Base-by-base conservation (phyloP, 2,888 invertebrate species). In the Labia minor region DNA sequence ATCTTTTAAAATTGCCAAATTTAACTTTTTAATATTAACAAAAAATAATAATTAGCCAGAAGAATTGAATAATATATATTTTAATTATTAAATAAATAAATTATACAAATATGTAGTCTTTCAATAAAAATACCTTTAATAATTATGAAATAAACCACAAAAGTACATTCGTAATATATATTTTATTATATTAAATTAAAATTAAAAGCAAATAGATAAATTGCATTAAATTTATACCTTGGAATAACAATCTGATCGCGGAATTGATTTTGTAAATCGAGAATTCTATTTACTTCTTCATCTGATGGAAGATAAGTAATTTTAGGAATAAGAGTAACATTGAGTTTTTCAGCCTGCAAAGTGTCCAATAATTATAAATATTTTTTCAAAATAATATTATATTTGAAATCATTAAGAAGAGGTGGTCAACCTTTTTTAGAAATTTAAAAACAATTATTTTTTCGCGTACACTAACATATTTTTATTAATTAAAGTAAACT, bases 331-430 rank as follows among this genome's bases (percentile, higher is more conserved):
- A 90, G 87, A 69, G 83, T 87, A 4, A 94, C 83, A 75, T 95
- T 94, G 1, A 93, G 77, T 76, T 94, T 94, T 76, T 95, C 95
- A 1, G 92, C 89, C 74, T 89, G 72, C 21, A 73, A 72, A 68
- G 63, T 26, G 33, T 33, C 6, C 33, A 33, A 33, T 8, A 33
- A 33, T 33, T 8, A 8, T 6, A 8, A 8, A 8, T 33, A 33
- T 33, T 8, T 33, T 33, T 33, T 33, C 11, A 8, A 33, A 8
- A 33, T 33, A 11, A 8, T 33, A 33, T 33, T 33, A 33, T 33
- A 33, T 37, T 61, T 1, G 3, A 20, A 63, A 49, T n/a, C n/a
- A n/a, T n/a, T n/a, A n/a, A 19, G n/a, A 49, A 62, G 6, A 33
- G 33, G 11, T 33, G 33, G n/a, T n/a, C n/a, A n/a, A n/a, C n/a